Evolutionary conservation across 2,797 vertebrate genomes (phyloP).

Genomic region (Brachyrhaphis roseni): DNA sequence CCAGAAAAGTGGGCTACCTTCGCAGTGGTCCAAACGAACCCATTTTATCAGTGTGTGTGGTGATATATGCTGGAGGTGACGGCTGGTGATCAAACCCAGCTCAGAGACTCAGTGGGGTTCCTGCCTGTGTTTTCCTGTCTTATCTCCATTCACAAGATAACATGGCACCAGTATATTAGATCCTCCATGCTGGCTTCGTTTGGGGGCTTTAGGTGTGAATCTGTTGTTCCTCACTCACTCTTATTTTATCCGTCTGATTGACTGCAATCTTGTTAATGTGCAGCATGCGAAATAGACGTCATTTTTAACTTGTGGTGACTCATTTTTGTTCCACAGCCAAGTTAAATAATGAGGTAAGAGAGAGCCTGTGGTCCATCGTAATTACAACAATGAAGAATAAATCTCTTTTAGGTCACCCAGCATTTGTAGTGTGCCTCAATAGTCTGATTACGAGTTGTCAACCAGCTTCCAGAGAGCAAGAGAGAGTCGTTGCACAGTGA

Average conservation of each 20-base stretch:
- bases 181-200: conserved; percentile 36
- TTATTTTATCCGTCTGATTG: conserved; percentile 41
- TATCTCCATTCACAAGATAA: conserved; percentile 50
- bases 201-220: conserved; percentile 36
- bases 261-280: conserved; percentile 57
- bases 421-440: conserved; percentile 52
- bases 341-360: conserved; percentile 12
- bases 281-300: conserved; percentile 33
- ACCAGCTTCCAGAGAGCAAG: conserved; percentile 39
- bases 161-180: conserved; percentile 50
- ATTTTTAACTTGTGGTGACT: conserved; percentile 55
- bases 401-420: conserved; percentile 28
- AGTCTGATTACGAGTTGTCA: conserved; percentile 56
- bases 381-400: conserved; percentile 66
- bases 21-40: conserved; percentile 8
- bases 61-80: conserved; percentile 33
- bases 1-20: neutral
- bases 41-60: conserved; percentile 39
- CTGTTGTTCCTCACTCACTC: conserved; percentile 30
- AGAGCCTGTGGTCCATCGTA: conserved; percentile 27
- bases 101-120: conserved; percentile 38
- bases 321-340: conserved; percentile 42
- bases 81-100: conserved; percentile 51
- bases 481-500: conserved; percentile 13
- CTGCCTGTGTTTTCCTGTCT: conserved; percentile 41